Conservation (phyloP, 2,888 invertebrate species). For the Hypercompe scribonia region DNA sequence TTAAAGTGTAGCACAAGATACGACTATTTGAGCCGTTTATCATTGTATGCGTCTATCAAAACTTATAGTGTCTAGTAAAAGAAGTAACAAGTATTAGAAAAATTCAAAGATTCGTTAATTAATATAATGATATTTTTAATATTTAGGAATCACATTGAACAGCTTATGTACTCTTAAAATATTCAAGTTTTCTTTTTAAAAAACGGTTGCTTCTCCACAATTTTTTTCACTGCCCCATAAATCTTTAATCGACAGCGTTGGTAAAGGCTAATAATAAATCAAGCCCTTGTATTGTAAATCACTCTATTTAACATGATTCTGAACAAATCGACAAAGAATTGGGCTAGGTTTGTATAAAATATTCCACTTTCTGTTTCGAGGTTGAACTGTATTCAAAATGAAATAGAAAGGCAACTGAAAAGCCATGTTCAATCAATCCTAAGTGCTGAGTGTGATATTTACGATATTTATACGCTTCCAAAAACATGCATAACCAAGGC, state of each 20-base stretch:
- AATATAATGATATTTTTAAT: neutral
- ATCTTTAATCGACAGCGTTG: slow-evolving; percentile 1
- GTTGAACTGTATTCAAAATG: neutral
- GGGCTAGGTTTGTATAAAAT: neutral
- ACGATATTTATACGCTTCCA: neutral
- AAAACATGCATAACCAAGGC: neutral
- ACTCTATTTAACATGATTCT: slow-evolving; percentile 6
- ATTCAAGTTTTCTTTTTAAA: neutral
- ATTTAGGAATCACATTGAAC: neutral
- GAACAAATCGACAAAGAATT: slow-evolving; percentile 4
- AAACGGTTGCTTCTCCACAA: neutral
- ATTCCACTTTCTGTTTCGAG: neutral
- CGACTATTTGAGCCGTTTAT: no score
- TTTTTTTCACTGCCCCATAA: neutral
- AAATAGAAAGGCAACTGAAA: neutral
- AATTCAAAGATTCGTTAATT: no score
- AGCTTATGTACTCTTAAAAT: neutral
- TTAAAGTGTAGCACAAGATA: no score
- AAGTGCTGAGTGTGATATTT: neutral
- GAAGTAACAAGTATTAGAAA: no score
- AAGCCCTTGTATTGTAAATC: slow-evolving; percentile 9
- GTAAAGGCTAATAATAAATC: slow-evolving; percentile 1
- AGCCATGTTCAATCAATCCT: neutral
- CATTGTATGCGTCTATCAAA: no score
- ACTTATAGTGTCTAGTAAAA: no score